These are phyloP conservation scores for Musca vetustissima DNA, from an alignment of 1,140 invertebrate genomes.

Conservation along the genomic window DNA sequence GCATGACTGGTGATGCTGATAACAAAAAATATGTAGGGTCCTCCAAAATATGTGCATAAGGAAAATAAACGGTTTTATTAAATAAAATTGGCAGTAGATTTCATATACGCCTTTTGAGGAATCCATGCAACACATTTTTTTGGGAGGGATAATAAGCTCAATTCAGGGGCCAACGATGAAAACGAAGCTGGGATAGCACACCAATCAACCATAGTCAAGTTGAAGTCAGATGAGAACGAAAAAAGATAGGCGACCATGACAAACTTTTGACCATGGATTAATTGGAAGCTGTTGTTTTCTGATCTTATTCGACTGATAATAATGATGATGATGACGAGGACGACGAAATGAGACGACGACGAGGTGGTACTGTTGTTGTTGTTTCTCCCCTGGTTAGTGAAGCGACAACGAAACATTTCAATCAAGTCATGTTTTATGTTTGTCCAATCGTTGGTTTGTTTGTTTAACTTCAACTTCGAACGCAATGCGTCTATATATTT, in stretches of 20 bases:
- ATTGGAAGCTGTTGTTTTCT: slow-evolving; percentile 26
- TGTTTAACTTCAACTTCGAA: not conserved
- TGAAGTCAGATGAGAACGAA: too few species aligned
- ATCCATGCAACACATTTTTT: not conserved
- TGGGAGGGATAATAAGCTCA: not conserved
- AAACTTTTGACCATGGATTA: slow-evolving; percentile 20
- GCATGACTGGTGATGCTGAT: too few species aligned
- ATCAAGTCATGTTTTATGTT: slow-evolving; percentile 17
- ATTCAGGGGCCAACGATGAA: too few species aligned
- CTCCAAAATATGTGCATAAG: not conserved
- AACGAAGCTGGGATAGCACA: too few species aligned
- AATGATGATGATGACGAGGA: not conserved
- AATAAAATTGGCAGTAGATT: slow-evolving; percentile 23
- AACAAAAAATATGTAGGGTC: not conserved
- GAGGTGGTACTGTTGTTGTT: not conserved
- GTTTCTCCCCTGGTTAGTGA: not conserved
- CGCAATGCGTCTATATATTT: not conserved
- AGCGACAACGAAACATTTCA: slow-evolving; percentile 26
- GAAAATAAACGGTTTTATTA: slow-evolving; percentile 21
- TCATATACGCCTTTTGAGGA: slow-evolving; percentile 9
- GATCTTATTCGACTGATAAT: slow-evolving; percentile 17
- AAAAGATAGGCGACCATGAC: slow-evolving; percentile 5
- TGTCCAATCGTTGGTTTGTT: not conserved
- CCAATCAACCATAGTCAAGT: too few species aligned
- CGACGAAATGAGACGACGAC: too few species aligned